Percentiles rank a stretch among this genome's conserved stretches.
These are phyloP conservation scores for Alectura lathami DNA, from an alignment of 2,113 vertebrate genomes.

Conservation along the genomic window DNA sequence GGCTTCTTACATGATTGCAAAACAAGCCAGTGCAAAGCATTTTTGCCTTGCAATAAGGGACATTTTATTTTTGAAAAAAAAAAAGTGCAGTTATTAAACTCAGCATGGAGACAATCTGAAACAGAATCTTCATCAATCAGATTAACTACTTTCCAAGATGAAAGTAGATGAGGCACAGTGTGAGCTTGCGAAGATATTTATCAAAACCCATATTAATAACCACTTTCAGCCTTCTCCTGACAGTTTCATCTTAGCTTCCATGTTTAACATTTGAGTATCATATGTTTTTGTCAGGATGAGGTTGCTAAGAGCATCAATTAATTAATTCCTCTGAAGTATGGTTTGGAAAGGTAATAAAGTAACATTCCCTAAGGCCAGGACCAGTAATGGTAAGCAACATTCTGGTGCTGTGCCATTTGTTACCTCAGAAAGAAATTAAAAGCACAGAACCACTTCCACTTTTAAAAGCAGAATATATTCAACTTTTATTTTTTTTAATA, in stretches of 20 bases:
- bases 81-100: constrained; percentile 77
- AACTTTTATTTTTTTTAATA: constrained; percentile 63
- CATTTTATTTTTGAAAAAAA: constrained; percentile 24
- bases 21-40: constrained; percentile 33
- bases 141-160: constrained; percentile 86
- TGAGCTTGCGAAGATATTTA: constrained; percentile 88
- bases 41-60: constrained; percentile 51
- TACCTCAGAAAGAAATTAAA: constrained; percentile 73
- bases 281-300: constrained; percentile 87
- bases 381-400: constrained; percentile 74
- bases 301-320: constrained; percentile 84
- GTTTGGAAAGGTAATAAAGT: constrained; percentile 84
- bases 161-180: constrained; percentile 86
- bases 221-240: constrained; percentile 84
- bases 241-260: constrained; percentile 86
- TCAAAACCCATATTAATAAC: constrained; percentile 91
- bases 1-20: not conserved
- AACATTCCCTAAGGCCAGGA: constrained; percentile 79
- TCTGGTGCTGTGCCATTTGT: constrained; percentile 64
- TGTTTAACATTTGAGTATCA: constrained; percentile 87
- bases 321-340: constrained; percentile 84
- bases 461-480: constrained; percentile 36
- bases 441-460: constrained; percentile 50
- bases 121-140: constrained; percentile 92
- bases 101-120: constrained; percentile 88